These are phyloP conservation scores for Osmerus mordax DNA, from an alignment of 2,113 vertebrate species.

Conservation along the genomic window DNA sequence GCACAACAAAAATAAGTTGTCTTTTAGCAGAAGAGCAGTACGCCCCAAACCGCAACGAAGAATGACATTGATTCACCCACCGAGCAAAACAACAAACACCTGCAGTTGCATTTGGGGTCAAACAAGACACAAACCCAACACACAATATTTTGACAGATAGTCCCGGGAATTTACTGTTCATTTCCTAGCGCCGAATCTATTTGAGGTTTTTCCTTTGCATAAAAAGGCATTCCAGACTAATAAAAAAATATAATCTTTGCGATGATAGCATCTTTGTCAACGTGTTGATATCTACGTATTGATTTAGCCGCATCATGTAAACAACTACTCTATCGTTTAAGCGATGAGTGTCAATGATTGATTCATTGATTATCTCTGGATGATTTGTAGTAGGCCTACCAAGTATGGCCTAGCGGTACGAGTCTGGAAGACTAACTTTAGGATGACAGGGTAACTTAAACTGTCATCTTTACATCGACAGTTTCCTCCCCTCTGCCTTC, in stretches of 20 bases:
- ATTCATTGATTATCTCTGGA: too few species aligned
- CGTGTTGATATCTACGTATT: too few species aligned
- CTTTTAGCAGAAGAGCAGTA: background rate
- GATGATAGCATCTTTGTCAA: too few species aligned
- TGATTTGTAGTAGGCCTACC: too few species aligned
- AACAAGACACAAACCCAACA: slow-evolving; percentile 33
- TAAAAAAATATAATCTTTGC: too few species aligned
- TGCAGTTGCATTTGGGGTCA: slow-evolving; percentile 37
- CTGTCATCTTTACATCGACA: slow-evolving; percentile 7
- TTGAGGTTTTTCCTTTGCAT: background rate
- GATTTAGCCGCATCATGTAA: background rate
- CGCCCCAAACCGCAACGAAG: slow-evolving; percentile 21
- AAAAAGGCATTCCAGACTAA: too few species aligned
- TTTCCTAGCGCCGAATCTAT: too few species aligned
- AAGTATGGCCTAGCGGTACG: too few species aligned
- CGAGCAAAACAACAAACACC: slow-evolving; percentile 12
- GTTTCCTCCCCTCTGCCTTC: slow-evolving; percentile 24
- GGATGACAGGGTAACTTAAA: background rate
- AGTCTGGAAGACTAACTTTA: background rate
- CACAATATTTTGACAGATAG: slow-evolving; percentile 12
- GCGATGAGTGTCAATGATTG: too few species aligned
- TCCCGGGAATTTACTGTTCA: too few species aligned
- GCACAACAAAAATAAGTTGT: slow-evolving; percentile 27
- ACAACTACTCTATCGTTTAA: background rate
- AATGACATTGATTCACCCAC: slow-evolving; percentile 17